These are phyloP conservation scores for Dendrolimus houi DNA, from an alignment of 2,888 invertebrate genomes.

Conservation along the genomic window DNA sequence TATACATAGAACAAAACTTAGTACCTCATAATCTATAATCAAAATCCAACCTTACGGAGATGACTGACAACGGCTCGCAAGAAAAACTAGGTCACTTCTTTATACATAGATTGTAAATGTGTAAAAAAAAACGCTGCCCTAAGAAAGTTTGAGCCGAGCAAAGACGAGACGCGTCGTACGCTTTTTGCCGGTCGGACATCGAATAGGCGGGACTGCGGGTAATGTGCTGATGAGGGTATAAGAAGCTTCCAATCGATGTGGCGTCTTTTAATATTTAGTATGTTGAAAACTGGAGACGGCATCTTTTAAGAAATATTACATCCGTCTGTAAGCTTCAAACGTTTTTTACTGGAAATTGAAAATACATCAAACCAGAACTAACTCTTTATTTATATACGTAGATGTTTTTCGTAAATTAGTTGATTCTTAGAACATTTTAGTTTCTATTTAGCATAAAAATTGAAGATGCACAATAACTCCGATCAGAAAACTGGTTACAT, in stretches of 20 bases:
- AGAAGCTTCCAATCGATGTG: neutral
- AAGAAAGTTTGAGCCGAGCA: neutral
- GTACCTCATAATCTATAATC: neutral
- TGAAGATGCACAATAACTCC: too few relatives aligned
- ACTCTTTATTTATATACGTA: too few relatives aligned
- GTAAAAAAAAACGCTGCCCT: neutral
- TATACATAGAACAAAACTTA: neutral
- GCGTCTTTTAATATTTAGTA: neutral
- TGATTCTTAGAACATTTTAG: too few relatives aligned
- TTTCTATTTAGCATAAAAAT: too few relatives aligned
- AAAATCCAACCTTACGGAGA: neutral
- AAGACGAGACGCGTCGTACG: slow-evolving; percentile 4
- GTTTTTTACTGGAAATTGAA: too few relatives aligned
- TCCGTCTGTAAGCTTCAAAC: too few relatives aligned
- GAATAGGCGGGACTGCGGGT: slow-evolving; percentile 27
- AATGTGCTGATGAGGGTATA: slow-evolving; percentile 5
- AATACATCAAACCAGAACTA: too few relatives aligned
- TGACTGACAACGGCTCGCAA: neutral
- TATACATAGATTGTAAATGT: neutral
- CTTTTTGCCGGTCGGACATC: slow-evolving; percentile 31
- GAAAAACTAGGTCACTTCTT: neutral
- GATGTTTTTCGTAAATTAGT: too few relatives aligned
- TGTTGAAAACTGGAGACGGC: too few relatives aligned
- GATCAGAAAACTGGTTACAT: too few relatives aligned
- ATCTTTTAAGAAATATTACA: too few relatives aligned